These are phyloP conservation scores for Dreissena rostriformis DNA, from an alignment of 1,140 invertebrate genomes.

Conservation along the genomic window DNA sequence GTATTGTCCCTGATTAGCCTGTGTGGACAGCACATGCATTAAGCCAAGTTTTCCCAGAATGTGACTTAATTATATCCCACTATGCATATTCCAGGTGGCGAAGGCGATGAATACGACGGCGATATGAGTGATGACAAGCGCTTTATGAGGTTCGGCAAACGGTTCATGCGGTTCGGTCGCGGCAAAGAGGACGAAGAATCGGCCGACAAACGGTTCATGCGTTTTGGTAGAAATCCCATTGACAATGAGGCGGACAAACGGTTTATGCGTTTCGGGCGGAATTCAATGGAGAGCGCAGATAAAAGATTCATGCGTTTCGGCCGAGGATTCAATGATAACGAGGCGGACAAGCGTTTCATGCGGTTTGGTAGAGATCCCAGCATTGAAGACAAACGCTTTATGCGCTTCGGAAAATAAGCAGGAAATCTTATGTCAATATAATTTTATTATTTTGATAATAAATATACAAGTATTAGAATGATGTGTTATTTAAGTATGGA, in stretches of 20 bases:
- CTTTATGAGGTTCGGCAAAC: slow-evolving; percentile 73
- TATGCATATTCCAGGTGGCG: slow-evolving; percentile 22
- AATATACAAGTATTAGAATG: too few species aligned
- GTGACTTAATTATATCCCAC: neutral
- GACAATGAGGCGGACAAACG: slow-evolving; percentile 67
- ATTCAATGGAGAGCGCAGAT: slow-evolving; percentile 31
- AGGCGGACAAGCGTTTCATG: slow-evolving; percentile 69
- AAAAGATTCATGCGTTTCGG: slow-evolving; percentile 74
- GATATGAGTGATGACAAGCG: slow-evolving; percentile 50
- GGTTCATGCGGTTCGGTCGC: slow-evolving; percentile 74
- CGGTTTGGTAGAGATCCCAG: slow-evolving; percentile 68
- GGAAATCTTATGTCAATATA: neutral
- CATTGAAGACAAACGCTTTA: slow-evolving; percentile 61
- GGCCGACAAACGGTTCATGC: slow-evolving; percentile 73
- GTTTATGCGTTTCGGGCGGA: slow-evolving; percentile 74
- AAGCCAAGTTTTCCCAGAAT: neutral
- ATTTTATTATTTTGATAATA: too few species aligned
- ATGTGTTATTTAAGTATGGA: too few species aligned
- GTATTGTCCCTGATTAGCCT: too few species aligned
- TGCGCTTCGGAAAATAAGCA: slow-evolving; percentile 65
- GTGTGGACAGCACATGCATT: neutral
- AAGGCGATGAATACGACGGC: slow-evolving; percentile 35
- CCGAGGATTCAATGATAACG: slow-evolving; percentile 31
- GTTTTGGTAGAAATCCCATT: slow-evolving; percentile 66
- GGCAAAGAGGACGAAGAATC: slow-evolving; percentile 50